A percentile compares a stretch with the other conserved stretches of the same genome.
phyloP scores from a whole-genome alignment of 2,888 invertebrate genomes.

The Lepidocyrtinus sp. region DNA sequence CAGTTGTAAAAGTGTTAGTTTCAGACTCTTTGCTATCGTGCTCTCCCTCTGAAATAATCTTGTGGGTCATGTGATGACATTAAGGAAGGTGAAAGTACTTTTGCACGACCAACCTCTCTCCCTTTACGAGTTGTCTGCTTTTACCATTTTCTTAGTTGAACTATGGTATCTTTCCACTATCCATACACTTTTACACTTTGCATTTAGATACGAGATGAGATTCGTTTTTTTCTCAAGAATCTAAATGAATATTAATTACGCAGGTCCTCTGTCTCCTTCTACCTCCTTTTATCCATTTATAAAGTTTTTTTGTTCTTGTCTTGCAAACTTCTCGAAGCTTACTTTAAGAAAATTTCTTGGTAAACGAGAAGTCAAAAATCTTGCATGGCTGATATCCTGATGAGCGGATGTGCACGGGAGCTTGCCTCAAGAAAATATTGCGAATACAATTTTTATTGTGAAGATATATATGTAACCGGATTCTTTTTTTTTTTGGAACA shows the following conservation, averaged over 20 bases:
- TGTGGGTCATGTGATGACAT: conserved; percentile 18
- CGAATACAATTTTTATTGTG: no score
- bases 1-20: conserved; percentile 47
- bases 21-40: neutral
- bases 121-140: conserved; percentile 10
- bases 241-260: conserved; percentile 60
- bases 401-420: no score
- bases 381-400: no score
- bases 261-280: conserved; percentile 25
- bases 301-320: conserved; percentile 9
- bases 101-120: neutral
- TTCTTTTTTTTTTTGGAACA: no score
- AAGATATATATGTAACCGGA: no score
- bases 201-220: conserved; percentile 2
- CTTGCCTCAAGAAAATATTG: no score
- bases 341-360: no score
- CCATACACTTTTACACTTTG: no score
- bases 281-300: conserved; percentile 2
- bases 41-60: conserved; percentile 1
- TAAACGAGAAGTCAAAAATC: neutral
- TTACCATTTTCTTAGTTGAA: neutral
- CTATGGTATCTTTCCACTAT: no score
- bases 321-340: neutral
- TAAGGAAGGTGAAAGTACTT: conserved; percentile 15
- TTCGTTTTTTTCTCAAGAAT: conserved; percentile 11